A percentile compares a stretch with the other conserved stretches of the same genome.
Evolutionary conservation across 1,140 invertebrate species (phyloP).

Genomic region (Rhagoletis pomonella): DNA sequence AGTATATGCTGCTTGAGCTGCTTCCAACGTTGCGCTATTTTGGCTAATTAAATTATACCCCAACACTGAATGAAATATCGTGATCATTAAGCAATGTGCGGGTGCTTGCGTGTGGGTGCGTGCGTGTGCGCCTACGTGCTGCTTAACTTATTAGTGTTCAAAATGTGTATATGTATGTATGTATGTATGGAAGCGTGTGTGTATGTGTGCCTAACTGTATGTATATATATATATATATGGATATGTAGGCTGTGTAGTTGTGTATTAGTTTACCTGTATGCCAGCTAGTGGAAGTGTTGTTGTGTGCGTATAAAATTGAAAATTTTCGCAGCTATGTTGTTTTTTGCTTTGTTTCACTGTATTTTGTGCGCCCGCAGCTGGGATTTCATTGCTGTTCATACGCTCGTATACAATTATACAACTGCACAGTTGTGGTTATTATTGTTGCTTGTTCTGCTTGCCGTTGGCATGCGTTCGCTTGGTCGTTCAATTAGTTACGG

Average conservation of each 20-base stretch:
- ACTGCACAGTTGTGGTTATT: neutral
- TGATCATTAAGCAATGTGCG: constrained; percentile 2
- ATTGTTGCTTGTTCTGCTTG: neutral
- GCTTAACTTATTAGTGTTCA: neutral
- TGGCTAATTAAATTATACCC: constrained; percentile 55
- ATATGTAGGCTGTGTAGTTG: no score
- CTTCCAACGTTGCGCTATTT: constrained; percentile 58
- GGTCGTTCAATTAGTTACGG: constrained; percentile 37
- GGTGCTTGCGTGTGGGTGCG: no score
- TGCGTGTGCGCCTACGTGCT: no score
- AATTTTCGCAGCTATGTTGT: constrained; percentile 13
- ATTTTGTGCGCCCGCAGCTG: constrained; percentile 5
- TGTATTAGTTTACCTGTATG: constrained; percentile 28
- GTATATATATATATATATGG: no score
- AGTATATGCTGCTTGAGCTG: constrained; percentile 58
- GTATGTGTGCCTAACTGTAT: no score
- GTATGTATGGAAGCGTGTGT: neutral
- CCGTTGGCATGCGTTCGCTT: neutral
- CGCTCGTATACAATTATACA: no score
- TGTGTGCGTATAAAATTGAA: constrained; percentile 27
- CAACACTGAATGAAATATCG: constrained; percentile 32
- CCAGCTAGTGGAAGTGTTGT: neutral
- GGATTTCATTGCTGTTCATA: constrained; percentile 27
- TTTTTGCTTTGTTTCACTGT: neutral
- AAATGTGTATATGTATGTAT: neutral